Base-by-base conservation (phyloP, 2,888 invertebrate genomes). In the Rhodophaea formosa region DNA sequence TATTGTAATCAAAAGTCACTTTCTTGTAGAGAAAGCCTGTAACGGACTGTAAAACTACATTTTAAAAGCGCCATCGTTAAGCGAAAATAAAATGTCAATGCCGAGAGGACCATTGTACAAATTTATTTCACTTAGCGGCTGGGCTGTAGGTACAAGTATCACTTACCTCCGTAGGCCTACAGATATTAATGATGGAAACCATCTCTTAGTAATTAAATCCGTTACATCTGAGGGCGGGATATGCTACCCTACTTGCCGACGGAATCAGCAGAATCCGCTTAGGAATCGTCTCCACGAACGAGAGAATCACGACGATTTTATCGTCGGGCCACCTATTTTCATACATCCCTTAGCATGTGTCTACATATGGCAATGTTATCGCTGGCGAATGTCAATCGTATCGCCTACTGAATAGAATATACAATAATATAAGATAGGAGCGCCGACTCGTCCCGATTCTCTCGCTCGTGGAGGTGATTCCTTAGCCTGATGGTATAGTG, bases 1-100 rank as follows among this genome's bases (percentile, higher is more conserved):
- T 62, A 53, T 35, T 51, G 59, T 61, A 55, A 58, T 60, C 59
- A 60, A 52, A 58, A 59, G 53, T 62, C 62, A 59, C 35, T 60
- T 57, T 63, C 60, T 32, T 15, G 54, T 61, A 59, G 52, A 44
- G n/a, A 55, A 54, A 53, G 43, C 8, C 44, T 17, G 35, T 51
- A 35, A 39, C 32, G 39, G 51, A 51, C 8, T 8, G 12, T n/a
- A 12, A 2, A 0, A 39, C 5, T 12, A 39, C 10, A 12, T 12
- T 10, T 39, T 39, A 39, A 12, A 39, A 12, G 23, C 23, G 12
- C n/a, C 10, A 12, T 39, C 39, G 39, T 6, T 6, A 12, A 39
- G 39, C 5, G 10, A 0, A 39, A 23, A 23, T 23, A 23, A 23
- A 23, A 3, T 23, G 23, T 23, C 2, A 23, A 23, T 23, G 23